These are phyloP conservation scores for Prionchulus punctatus DNA, from an alignment of 2,888 invertebrate species.

Conservation along the genomic window DNA sequence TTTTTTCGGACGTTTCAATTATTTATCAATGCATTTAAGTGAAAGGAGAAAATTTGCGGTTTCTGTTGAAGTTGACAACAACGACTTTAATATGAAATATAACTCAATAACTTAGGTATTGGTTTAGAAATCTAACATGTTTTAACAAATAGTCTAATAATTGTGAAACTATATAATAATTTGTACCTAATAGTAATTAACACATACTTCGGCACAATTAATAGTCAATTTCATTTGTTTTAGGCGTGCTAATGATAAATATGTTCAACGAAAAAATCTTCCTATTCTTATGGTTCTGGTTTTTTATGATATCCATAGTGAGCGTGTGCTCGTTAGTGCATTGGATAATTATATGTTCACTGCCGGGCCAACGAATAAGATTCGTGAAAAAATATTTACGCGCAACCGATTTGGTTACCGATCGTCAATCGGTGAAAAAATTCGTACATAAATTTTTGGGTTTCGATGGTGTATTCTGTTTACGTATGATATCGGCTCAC, in stretches of 20 bases:
- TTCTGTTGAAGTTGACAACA: too few relatives aligned
- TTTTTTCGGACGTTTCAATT: too few relatives aligned
- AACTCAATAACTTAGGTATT: too few relatives aligned
- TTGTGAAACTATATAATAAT: too few relatives aligned
- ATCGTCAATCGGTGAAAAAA: conserved; percentile 31
- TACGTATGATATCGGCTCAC: conserved; percentile 32
- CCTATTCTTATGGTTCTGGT: conserved; percentile 31
- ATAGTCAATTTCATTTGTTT: neutral
- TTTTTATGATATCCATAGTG: conserved; percentile 31
- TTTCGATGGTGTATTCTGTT: conserved; percentile 31
- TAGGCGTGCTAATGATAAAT: conserved; percentile 27
- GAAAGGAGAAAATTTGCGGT: too few relatives aligned
- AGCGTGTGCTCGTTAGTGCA: conserved; percentile 29
- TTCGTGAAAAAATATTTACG: conserved; percentile 31
- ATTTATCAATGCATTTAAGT: too few relatives aligned
- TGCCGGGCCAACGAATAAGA: conserved; percentile 32
- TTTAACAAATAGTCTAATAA: too few relatives aligned
- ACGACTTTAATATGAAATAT: too few relatives aligned
- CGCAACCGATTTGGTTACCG: conserved; percentile 32
- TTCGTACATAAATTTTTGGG: conserved; percentile 33
- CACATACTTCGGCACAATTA: neutral
- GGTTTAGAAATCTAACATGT: too few relatives aligned
- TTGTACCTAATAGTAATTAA: too few relatives aligned
- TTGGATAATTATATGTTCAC: conserved; percentile 29
- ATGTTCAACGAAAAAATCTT: conserved; percentile 27